Percentiles rank a stretch among this genome's conserved stretches.
Conservation (phyloP, 2,113 vertebrate genomes). For the Glaucomys volans region DNA sequence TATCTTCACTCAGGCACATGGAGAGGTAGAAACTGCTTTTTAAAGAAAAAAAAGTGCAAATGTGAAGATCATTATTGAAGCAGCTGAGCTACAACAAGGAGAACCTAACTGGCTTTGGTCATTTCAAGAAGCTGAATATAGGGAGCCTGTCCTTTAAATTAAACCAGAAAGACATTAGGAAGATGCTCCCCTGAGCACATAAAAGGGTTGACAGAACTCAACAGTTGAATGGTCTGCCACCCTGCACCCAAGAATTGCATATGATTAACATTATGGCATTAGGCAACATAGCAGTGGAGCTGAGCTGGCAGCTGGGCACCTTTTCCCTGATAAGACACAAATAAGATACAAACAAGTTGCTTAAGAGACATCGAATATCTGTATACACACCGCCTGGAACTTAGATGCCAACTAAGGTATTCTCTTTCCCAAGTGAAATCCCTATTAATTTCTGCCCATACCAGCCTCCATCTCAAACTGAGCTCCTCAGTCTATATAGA, state of each 20-base stretch:
- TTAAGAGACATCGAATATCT: conserved; percentile 58
- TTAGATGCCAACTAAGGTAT: conserved; percentile 16
- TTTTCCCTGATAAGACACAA: conserved; percentile 75
- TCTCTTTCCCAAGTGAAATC: conserved; percentile 49
- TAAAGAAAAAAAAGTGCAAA: conserved; percentile 73
- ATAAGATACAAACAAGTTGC: conserved; percentile 63
- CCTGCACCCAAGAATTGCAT: conserved; percentile 50
- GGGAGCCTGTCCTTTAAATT: conserved; percentile 29
- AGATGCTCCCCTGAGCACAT: background rate
- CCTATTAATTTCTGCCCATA: background rate
- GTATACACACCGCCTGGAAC: conserved; percentile 45
- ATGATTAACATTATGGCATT: conserved; percentile 55
- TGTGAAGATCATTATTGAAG: conserved; percentile 57
- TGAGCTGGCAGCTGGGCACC: conserved; percentile 26
- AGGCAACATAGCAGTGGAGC: conserved; percentile 66
- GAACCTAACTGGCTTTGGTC: conserved; percentile 69
- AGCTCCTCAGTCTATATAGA: background rate
- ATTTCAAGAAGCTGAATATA: conserved; percentile 52
- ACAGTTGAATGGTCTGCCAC: background rate
- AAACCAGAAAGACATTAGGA: conserved; percentile 46
- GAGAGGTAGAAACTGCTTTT: conserved; percentile 78
- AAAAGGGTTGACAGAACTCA: conserved; percentile 7
- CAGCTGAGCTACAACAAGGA: conserved; percentile 66
- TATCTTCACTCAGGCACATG: conserved; percentile 77
- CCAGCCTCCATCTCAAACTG: conserved; percentile 1